phyloP scores from a whole-genome alignment of 92 coral and sea anemone species.

The Phenganax stokvisi region DNA sequence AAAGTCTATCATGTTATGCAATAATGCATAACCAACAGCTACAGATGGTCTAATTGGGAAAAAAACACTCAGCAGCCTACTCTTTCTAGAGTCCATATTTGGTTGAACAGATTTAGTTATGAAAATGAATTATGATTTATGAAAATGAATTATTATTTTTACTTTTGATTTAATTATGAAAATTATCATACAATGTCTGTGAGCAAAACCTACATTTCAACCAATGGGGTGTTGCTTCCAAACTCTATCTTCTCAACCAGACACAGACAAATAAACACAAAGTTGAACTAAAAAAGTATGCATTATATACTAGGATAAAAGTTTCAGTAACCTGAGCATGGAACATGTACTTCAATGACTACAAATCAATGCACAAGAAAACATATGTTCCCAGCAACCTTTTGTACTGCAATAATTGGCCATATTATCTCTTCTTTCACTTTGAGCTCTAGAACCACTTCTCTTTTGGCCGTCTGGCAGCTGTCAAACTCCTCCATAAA shows the following conservation, averaged over 20 bases:
- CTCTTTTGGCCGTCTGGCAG: conserved; percentile 59
- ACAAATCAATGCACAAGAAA: no score
- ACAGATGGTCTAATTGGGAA: conserved; percentile 64
- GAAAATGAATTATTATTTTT: no score
- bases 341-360: background rate
- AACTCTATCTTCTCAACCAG: conserved; percentile 62
- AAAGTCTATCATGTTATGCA: conserved; percentile 75
- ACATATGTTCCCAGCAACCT: conserved; percentile 43
- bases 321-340: background rate
- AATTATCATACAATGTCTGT: background rate
- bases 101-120: no score
- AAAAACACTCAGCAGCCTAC: background rate
- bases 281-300: conserved; percentile 59
- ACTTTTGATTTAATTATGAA: background rate
- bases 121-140: no score
- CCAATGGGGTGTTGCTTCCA: conserved; percentile 64
- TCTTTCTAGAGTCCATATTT: background rate
- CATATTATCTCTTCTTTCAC: conserved; percentile 58
- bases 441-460: conserved; percentile 64
- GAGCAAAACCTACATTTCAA: conserved; percentile 62
- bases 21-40: conserved; percentile 75
- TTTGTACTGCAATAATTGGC: conserved; percentile 83
- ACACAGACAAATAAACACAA: conserved; percentile 71
- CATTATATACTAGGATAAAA: background rate
- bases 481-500: conserved; percentile 64